Evolutionary conservation across 1,140 invertebrate genomes (phyloP).

Genomic region (Magallana angulata): DNA sequence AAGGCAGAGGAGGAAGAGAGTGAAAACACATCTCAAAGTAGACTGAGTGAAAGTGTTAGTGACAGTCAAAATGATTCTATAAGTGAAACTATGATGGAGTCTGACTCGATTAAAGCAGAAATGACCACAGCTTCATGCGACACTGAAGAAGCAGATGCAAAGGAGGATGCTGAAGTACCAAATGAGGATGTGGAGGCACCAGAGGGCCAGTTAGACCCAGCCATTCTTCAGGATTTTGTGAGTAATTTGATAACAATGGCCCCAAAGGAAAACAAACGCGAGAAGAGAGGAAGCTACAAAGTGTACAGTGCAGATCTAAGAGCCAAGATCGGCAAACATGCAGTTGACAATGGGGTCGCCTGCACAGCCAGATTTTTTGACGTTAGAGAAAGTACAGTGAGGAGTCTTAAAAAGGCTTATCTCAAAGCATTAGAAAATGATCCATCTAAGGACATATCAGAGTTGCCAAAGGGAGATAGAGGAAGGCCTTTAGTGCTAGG

Average conservation of each 20-base stretch:
- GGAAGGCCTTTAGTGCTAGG: slow-evolving; percentile 29
- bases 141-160: no score
- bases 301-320: slow-evolving; percentile 35
- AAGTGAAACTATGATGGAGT: background rate
- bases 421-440: slow-evolving; percentile 21
- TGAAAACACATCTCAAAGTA: background rate
- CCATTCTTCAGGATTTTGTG: slow-evolving; percentile 20
- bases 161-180: background rate
- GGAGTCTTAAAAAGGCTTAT: slow-evolving; percentile 34
- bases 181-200: background rate
- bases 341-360: slow-evolving; percentile 2
- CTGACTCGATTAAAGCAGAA: no score
- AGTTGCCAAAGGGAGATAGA: slow-evolving; percentile 1
- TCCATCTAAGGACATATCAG: background rate
- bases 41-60: background rate
- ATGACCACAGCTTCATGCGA: no score
- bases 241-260: slow-evolving; percentile 25
- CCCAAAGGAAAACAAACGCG: slow-evolving; percentile 30
- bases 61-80: slow-evolving; percentile 7
- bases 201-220: background rate
- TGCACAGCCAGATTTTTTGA: slow-evolving; percentile 9
- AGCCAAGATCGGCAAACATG: slow-evolving; percentile 26
- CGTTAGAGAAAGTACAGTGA: slow-evolving; percentile 25
- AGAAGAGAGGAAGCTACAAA: slow-evolving; percentile 29
- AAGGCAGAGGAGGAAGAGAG: background rate